Evolutionary conservation across 2,113 vertebrate species (phyloP).

Genomic region (Engystomops pustulosus): DNA sequence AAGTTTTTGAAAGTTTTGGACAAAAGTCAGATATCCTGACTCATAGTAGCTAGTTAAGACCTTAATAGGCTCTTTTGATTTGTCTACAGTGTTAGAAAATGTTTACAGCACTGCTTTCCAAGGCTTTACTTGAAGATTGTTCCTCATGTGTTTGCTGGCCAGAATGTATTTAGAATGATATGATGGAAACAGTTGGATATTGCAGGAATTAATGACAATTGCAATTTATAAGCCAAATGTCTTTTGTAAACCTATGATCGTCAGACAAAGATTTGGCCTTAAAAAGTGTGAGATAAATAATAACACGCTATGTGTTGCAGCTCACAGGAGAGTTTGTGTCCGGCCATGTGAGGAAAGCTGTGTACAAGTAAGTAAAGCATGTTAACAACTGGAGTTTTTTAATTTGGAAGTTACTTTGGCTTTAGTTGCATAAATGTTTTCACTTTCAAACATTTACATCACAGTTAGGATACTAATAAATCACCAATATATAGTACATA

Average conservation of each 20-base stretch:
- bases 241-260: not conserved
- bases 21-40: conserved; percentile 10
- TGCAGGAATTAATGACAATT: not conserved
- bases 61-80: conserved; percentile 7
- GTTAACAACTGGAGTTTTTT: not conserved
- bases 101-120: not conserved
- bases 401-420: not conserved
- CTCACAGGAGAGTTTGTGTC: not conserved
- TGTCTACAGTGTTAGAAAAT: not conserved
- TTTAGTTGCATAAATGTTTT: not conserved
- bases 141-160: not conserved
- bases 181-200: not conserved
- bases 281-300: not conserved
- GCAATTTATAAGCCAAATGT: not conserved
- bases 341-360: not conserved
- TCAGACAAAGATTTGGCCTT: not conserved
- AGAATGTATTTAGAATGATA: not conserved
- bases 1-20: not conserved
- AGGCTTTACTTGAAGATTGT: not conserved
- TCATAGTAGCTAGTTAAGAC: conserved; percentile 14
- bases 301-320: not conserved
- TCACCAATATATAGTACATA: not conserved
- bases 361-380: not conserved
- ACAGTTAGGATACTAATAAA: not conserved
- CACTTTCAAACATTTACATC: not conserved